A percentile compares a stretch with the other conserved stretches of the same genome.
phyloP scores from a whole-genome alignment of 2,797 vertebrate genomes.

The Poeciliopsis paucimaculata region DNA sequence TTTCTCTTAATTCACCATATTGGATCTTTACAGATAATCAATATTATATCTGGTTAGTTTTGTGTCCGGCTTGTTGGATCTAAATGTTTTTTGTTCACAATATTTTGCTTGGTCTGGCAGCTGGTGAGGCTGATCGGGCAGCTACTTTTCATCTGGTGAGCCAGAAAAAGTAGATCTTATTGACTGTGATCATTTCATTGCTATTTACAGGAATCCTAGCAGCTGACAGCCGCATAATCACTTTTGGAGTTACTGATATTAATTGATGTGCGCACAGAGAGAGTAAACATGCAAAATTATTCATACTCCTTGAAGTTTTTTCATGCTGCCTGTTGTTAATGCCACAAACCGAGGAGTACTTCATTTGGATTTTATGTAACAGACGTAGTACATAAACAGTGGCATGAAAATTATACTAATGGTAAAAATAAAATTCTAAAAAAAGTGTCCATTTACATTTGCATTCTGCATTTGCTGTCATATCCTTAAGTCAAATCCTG shows the following conservation, averaged over 20 bases:
- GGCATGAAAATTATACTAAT: background rate
- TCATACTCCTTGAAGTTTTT: background rate
- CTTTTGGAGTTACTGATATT: background rate
- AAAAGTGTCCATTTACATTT: background rate
- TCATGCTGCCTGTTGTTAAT: background rate
- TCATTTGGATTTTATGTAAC: background rate
- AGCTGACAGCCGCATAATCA: background rate
- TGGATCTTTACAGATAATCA: constrained; percentile 20
- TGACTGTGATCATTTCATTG: background rate
- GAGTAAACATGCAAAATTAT: background rate
- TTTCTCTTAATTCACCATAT: constrained; percentile 32
- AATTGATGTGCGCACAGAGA: background rate
- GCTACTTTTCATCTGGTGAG: background rate
- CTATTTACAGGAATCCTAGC: background rate
- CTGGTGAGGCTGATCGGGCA: background rate
- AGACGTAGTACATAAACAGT: background rate
- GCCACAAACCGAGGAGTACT: background rate
- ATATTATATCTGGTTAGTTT: constrained; percentile 18
- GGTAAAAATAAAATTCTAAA: background rate
- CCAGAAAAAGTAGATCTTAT: background rate
- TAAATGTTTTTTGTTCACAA: background rate
- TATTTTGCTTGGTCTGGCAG: background rate
- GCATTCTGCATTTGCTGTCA: background rate
- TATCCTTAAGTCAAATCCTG: background rate
- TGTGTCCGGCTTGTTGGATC: background rate